Percentiles rank a stretch among this genome's conserved stretches.
Conservation (phyloP, 2,797 vertebrate species). For the Corythornis leucogaster region DNA sequence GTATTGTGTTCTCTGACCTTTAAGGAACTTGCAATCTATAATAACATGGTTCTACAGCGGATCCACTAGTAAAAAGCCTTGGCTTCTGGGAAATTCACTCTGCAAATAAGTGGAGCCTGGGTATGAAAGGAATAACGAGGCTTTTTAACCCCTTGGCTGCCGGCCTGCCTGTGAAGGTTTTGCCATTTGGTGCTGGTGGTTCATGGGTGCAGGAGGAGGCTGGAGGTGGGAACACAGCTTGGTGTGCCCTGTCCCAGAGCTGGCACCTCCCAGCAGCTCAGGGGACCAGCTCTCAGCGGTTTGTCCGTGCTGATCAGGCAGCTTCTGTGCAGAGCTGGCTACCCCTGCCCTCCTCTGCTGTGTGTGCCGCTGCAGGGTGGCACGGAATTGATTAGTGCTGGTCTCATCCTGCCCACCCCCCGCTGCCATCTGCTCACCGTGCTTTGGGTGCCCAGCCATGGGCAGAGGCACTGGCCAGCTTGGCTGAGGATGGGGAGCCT, state of each 20-base stretch:
- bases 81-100: conserved; percentile 22
- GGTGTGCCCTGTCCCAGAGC: rapidly evolving
- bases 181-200: rapidly evolving
- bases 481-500: rapidly evolving
- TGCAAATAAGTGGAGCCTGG: neutral
- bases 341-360: rapidly evolving
- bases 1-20: conserved; percentile 73
- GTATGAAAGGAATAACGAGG: neutral
- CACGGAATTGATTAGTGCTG: neutral
- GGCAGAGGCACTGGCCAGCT: neutral
- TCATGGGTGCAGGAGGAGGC: rapidly evolving
- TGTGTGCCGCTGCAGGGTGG: rapidly evolving
- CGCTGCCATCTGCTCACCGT: neutral
- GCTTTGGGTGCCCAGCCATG: rapidly evolving
- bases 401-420: neutral
- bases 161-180: neutral
- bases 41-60: conserved; percentile 11
- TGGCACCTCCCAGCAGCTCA: rapidly evolving
- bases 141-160: conserved; percentile 16
- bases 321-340: rapidly evolving
- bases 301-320: neutral
- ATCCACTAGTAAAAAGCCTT: conserved; percentile 5
- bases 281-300: rapidly evolving
- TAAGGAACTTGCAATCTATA: conserved; percentile 62
- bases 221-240: rapidly evolving